These are phyloP conservation scores for Euclidia mi DNA, from an alignment of 2,888 invertebrate species.

Conservation along the genomic window DNA sequence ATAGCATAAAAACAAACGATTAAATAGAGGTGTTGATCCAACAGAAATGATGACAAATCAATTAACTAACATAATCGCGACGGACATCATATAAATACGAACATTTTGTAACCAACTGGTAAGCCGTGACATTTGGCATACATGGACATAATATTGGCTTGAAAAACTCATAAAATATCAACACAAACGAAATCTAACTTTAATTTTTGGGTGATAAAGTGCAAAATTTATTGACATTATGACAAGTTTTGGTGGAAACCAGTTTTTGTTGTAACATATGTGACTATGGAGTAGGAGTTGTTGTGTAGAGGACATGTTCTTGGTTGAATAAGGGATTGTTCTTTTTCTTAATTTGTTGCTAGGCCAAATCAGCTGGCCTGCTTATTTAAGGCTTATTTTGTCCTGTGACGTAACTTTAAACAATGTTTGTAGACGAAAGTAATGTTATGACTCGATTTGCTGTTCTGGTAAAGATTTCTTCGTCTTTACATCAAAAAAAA, in stretches of 20 bases:
- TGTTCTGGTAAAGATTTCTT: no score
- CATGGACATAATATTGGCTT: conserved; percentile 41
- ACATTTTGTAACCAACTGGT: conserved; percentile 44
- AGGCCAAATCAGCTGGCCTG: no score
- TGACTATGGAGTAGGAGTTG: conserved; percentile 12
- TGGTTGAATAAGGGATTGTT: background rate
- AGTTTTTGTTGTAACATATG: conserved; percentile 38
- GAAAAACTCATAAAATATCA: conserved; percentile 38
- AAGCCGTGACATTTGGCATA: conserved; percentile 53
- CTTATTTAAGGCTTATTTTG: no score
- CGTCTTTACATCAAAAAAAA: no score
- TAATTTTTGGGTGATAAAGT: conserved; percentile 26
- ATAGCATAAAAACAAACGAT: background rate
- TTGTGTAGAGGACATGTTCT: conserved; percentile 12
- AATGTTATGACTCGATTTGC: no score
- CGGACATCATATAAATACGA: conserved; percentile 29
- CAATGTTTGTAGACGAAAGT: no score
- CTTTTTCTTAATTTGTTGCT: conserved; percentile 2
- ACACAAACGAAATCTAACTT: conserved; percentile 30
- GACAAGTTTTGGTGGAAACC: conserved; percentile 24
- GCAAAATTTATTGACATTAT: conserved; percentile 9
- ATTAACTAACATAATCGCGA: conserved; percentile 27
- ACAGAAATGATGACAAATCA: conserved; percentile 13
- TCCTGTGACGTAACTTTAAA: no score
- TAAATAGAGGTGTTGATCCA: background rate